Evolutionary conservation across 2,888 invertebrate species (phyloP), one percentile per base, ranked within the genome.

Genomic region (Sphecodes monilicornis): DNA sequence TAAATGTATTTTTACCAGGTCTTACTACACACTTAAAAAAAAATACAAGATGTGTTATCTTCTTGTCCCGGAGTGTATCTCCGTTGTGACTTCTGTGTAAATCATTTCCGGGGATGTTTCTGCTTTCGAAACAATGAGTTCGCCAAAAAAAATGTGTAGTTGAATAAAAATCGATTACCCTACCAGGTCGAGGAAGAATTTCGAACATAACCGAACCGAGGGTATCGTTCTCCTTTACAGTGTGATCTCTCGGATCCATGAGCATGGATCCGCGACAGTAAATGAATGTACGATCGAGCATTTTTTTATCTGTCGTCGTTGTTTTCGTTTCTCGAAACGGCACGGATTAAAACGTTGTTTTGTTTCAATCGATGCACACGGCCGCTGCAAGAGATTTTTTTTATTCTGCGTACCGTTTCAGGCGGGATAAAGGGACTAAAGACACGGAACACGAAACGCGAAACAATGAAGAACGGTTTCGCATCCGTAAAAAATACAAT

Each of bases 401-500:
- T 39, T 73, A 29, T 36, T 8, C 57, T 16, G 32, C 54, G n/a
- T 4, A 16, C 64, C 22, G 8, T 32, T 10, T 22, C 64, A 3
- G 22, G 18, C 32, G 22, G 68, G 36, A 54, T 64, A 66, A 69
- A 73, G 66, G 41, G 46, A 39, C n/a, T 39, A 32, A 66, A 26
- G 68, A 64, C n/a, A 39, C 26, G 60, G 60, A 71, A 60, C 70
- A 66, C 41, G 57, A 46, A 66, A 32, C n/a, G 41, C 18, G 60
- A 36, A 71, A 60, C 70, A 66, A 73, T 66, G 78, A 73, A 16
- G 66, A 41, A 73, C 66, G 50, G 29, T 36, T 26, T 39, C 22
- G 78, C 39, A 73, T 73, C 66, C 29, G 73, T 50, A 39, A 32
- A 70, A 78, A 66, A 74, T 36, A 36, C 66, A 73, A 73, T 73